These are phyloP conservation scores for Stictonetta naevosa DNA, from an alignment of 2,113 vertebrate species.

Conservation along the genomic window DNA sequence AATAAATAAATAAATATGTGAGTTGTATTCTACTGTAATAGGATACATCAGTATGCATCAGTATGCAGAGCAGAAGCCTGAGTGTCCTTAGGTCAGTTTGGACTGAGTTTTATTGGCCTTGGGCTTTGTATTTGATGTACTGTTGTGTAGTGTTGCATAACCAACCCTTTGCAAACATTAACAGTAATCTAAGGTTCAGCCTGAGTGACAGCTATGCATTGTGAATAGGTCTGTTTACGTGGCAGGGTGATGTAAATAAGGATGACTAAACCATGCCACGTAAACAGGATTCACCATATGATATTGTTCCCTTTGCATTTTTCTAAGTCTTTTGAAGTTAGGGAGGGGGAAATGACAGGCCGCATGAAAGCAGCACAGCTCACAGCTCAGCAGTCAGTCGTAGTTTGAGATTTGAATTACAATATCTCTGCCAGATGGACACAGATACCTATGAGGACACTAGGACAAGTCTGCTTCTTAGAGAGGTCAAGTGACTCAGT, in stretches of 20 bases:
- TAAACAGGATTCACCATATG: conserved; percentile 50
- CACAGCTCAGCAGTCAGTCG: conserved; percentile 43
- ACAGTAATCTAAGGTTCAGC: conserved; percentile 11
- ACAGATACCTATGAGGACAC: conserved; percentile 46
- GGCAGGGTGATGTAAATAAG: conserved; percentile 27
- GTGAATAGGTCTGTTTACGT: conserved; percentile 38
- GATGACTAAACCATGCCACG: conserved; percentile 16
- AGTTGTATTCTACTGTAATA: neutral
- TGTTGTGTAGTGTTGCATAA: neutral
- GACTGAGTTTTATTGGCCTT: neutral
- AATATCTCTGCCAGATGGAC: conserved; percentile 63
- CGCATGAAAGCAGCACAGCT: conserved; percentile 4
- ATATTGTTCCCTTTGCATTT: conserved; percentile 52
- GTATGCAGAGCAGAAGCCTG: conserved; percentile 20
- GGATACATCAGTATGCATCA: conserved; percentile 12
- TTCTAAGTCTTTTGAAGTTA: conserved; percentile 52
- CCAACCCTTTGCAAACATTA: neutral
- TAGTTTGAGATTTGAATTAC: conserved; percentile 60
- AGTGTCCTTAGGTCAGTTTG: conserved; percentile 3
- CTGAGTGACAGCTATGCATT: neutral
- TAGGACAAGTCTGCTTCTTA: conserved; percentile 27
- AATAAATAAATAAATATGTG: neutral
- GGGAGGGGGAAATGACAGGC: conserved; percentile 33
- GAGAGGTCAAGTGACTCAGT: conserved; percentile 46
- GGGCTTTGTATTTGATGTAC: neutral